Percentiles rank a stretch among this genome's conserved stretches.
These are phyloP conservation scores for Trogon surrucura DNA, from an alignment of 2,113 vertebrate genomes.

Conservation along the genomic window DNA sequence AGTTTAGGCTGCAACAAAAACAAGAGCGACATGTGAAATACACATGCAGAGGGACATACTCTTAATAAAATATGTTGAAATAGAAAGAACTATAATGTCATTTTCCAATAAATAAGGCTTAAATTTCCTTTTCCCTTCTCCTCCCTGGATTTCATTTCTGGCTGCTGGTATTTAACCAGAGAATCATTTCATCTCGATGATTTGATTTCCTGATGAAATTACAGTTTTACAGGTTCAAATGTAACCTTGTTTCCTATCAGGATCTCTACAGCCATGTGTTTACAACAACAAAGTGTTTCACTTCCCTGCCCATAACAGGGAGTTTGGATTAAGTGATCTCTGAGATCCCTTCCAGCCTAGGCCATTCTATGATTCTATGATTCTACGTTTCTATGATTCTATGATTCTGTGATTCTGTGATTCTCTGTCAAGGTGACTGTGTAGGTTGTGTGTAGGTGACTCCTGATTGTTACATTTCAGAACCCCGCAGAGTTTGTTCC, in stretches of 20 bases:
- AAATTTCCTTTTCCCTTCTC: background rate
- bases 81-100: background rate
- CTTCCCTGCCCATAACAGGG: background rate
- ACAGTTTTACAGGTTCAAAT: background rate
- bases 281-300: background rate
- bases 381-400: background rate
- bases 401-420: no score
- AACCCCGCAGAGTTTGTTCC: background rate
- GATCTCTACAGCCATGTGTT: background rate
- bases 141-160: background rate
- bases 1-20: background rate
- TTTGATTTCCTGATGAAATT: conserved; percentile 11
- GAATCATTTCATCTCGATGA: background rate
- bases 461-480: background rate
- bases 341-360: no score
- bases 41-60: background rate
- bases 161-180: background rate
- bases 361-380: no score
- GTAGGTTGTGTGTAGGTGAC: background rate
- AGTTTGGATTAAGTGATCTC: no score
- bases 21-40: background rate
- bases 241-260: background rate
- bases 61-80: background rate
- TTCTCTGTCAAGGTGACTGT: background rate
- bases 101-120: background rate